Conservation (phyloP, 2,797 vertebrate species). For the Loris lydekkerianus region DNA sequence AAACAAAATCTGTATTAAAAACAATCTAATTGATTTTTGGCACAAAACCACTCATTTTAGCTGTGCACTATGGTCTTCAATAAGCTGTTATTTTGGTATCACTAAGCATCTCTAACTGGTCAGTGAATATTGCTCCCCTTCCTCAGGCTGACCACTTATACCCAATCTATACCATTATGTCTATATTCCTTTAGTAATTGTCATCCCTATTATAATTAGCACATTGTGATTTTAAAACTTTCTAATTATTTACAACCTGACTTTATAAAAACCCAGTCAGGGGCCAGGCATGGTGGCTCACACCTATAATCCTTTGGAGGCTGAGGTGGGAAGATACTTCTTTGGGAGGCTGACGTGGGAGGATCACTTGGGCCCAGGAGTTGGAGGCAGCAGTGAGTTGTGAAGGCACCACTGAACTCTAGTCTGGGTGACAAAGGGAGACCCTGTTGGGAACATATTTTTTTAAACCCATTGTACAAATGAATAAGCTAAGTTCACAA, state of each 20-base stretch:
- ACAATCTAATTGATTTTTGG: not conserved
- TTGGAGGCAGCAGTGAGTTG: too few species aligned
- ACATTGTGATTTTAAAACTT: not conserved
- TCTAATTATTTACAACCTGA: not conserved
- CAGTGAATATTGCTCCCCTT: fast-evolving
- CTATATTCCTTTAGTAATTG: not conserved
- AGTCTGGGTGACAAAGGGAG: too few species aligned
- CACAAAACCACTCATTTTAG: not conserved
- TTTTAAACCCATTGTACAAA: not conserved
- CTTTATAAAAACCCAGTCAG: not conserved
- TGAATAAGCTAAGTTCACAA: not conserved
- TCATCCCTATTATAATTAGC: not conserved
- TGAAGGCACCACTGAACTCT: too few species aligned
- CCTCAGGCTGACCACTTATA: not conserved
- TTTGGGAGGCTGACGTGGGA: not conserved
- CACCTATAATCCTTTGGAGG: not conserved
- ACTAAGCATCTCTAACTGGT: not conserved
- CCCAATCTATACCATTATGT: not conserved
- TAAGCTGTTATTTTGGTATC: not conserved
- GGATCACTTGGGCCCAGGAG: not conserved
- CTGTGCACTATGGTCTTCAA: too few species aligned
- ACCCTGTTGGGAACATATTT: not conserved
- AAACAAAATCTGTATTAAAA: not conserved
- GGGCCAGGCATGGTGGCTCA: not conserved
- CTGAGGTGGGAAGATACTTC: not conserved